Percentiles rank a stretch among this genome's conserved stretches.
Conservation (phyloP, 2,113 vertebrate species). For the Bujurquina vittata region DNA sequence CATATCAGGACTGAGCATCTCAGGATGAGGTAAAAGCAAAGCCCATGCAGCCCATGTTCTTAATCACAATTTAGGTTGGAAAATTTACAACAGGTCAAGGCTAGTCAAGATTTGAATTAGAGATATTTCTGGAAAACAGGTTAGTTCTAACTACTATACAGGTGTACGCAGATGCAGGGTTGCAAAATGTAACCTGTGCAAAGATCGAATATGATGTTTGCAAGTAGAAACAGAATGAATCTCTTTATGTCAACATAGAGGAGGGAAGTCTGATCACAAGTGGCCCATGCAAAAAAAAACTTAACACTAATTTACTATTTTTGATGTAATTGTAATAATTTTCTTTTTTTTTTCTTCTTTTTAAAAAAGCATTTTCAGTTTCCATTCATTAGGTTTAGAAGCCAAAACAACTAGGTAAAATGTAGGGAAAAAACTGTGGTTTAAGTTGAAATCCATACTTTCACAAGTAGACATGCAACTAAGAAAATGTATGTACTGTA, state of each 20-base stretch:
- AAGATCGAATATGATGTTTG: background rate
- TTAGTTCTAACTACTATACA: too few species aligned
- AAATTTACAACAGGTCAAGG: background rate
- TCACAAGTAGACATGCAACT: background rate
- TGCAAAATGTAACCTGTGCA: background rate
- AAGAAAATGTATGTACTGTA: background rate
- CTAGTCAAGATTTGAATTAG: too few species aligned
- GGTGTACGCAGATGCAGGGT: background rate
- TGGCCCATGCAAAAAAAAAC: background rate
- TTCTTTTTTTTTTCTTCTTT: background rate
- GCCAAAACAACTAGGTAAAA: too few species aligned
- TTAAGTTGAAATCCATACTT: background rate
- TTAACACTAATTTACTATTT: background rate
- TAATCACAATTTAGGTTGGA: background rate
- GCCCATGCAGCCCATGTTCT: background rate
- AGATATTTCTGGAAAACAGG: background rate
- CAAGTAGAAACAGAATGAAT: background rate
- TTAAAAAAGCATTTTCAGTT: too few species aligned
- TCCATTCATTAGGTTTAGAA: too few species aligned
- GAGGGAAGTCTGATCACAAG: background rate
- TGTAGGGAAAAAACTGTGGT: too few species aligned
- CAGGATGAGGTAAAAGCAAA: background rate
- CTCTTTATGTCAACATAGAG: background rate
- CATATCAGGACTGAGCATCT: background rate
- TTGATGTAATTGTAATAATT: background rate